Evolutionary conservation across 2,888 invertebrate species (phyloP), one percentile per base, ranked within the genome.

Genomic region (Listrodromus nycthemerus): DNA sequence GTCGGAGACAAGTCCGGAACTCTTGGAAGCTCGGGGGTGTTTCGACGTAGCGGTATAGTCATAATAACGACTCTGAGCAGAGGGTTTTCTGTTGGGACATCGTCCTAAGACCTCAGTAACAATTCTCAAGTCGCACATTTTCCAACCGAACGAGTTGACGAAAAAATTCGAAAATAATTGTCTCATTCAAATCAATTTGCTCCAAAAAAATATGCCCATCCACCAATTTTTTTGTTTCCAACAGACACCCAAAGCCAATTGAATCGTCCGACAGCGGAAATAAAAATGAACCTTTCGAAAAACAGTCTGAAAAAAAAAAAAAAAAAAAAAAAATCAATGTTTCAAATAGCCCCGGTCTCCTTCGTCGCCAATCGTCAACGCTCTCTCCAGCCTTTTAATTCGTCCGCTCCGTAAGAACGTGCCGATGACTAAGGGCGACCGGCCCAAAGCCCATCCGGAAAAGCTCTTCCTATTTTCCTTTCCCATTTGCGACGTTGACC

Each of bases 401-500:
- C 27, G 30, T n/a, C 27, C 27, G 16, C 16, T 19, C 24, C 58
- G 6, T 1, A 16, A 27, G 58, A 61, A 55, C 16, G 48, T 33
- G 41, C 41, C 55, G 19, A 50, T 45, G 65, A 75, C 63, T 24
- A 61, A 41, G 41, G 19, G 2, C 4, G 58, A 61, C 24, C 24
- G 55, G 41, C 33, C 45, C 45, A 70, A 83, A 86, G 67, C 77
- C 61, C 74, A 69, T 16, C 45, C 63, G 75, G 76, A 76, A 61
- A 86, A 85, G 83, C 82, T 79, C 81, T 69, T 82, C 66, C 78
- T 66, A 85, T 82, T 88, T 87, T 85, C 81, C 76, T 83, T 70
- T 63, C 71, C 83, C 80, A 87, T 88, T 87, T 83, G 86, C 85
- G 87, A 87, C 87, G 85, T 85, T 77, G 84, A 85, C 76, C 85